Percentiles rank a stretch among this genome's conserved stretches.
Evolutionary conservation across 1,140 invertebrate species (phyloP).

Genomic region (Drosophila erecta): DNA sequence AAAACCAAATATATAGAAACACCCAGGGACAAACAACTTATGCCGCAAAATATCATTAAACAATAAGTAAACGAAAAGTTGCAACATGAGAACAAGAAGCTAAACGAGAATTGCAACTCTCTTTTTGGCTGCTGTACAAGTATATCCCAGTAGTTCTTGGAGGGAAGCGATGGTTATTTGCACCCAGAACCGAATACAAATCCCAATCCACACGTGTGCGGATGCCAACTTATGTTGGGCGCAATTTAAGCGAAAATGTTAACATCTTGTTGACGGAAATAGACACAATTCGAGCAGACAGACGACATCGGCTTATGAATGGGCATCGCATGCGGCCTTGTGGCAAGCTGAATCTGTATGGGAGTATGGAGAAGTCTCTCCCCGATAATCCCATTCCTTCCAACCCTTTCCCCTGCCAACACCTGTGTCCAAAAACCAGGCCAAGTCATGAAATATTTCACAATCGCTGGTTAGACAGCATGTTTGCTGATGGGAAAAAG

Average conservation of each 20-base stretch:
- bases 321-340: constrained; percentile 39
- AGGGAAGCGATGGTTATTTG: not conserved
- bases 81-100: constrained; percentile 3
- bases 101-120: constrained; percentile 51
- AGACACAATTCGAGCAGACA: constrained; percentile 74
- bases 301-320: constrained; percentile 50
- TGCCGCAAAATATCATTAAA: constrained; percentile 67
- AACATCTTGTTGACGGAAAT: constrained; percentile 82
- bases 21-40: constrained; percentile 3
- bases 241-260: constrained; percentile 79
- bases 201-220: constrained; percentile 7
- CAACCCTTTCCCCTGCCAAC: not conserved
- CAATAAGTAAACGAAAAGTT: constrained; percentile 57
- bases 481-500: not conserved
- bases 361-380: not conserved
- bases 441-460: constrained; percentile 16
- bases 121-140: too few relatives aligned
- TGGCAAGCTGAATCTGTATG: constrained; percentile 23
- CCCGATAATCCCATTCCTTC: constrained; percentile 6
- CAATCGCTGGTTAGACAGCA: constrained; percentile 13
- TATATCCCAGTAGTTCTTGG: too few relatives aligned
- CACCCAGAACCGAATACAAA: not conserved
- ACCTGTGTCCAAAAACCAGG: not conserved
- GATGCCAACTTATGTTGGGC: constrained; percentile 42
- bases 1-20: constrained; percentile 3